Base-by-base conservation (phyloP, 2,888 invertebrate genomes). In the Mamestra brassicae region DNA sequence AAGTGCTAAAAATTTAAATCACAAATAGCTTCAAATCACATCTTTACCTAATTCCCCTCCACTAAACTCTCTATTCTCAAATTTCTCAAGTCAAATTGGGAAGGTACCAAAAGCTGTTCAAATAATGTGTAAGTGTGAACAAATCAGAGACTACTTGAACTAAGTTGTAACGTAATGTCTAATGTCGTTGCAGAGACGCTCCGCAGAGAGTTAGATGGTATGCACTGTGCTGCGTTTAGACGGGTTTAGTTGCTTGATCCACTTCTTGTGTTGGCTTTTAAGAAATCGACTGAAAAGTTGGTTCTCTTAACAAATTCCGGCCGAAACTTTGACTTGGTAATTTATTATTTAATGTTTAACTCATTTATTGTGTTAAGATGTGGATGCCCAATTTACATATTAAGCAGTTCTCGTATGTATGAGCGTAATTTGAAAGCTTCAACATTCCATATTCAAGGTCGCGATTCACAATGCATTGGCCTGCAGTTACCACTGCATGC, bases 81-180 rank as follows among this genome's bases (percentile, higher is more conserved):
- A 67, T 64, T 70, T 75, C 0, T 38, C 7, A 71, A 79, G 61
- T 64, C 67, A 68, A 73, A 74, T 71, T 64, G 7, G 8, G 83
- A 55, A 74, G 66, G 70, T 82, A 76, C 71, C 71, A 74, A 83
- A 73, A 79, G 73, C 74, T 26, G 55, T 72, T 74, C 17, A 62
- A 64, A 67, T 83, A 87, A 87, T 70, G 66, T 77, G 80, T 88
- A 87, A 89, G 88, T 86, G 89, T 87, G 81, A 88, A 89, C 90
- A 91, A 91, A 93, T 93, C 93, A 92, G 92, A 90, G 89, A 86
- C 86, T 83, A 89, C 88, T 90, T 89, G 83, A 91, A 89, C 88
- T 87, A 88, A 89, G 88, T 90, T 90, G 91, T 89, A 88, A 89
- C 88, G 82, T 89, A 86, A 90, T 76, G 79, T 86, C 81, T 89